phyloP scores from a whole-genome alignment of 1,140 invertebrate species.

The Apis cerana region DNA sequence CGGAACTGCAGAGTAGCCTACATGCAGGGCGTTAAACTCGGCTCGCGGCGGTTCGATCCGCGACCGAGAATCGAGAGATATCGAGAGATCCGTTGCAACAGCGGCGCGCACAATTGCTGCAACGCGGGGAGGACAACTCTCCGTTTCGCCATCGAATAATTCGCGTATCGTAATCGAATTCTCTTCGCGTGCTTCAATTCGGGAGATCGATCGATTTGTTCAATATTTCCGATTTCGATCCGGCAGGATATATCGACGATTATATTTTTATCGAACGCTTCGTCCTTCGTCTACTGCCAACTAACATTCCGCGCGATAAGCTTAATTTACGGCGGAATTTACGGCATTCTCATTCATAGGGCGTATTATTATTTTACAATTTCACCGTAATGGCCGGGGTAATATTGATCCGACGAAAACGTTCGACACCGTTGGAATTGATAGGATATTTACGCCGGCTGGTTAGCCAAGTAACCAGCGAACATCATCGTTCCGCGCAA shows the following conservation, averaged over 20 bases:
- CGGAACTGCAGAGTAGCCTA: constrained; percentile 66
- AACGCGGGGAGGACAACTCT: constrained; percentile 9
- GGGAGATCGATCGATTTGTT: not conserved
- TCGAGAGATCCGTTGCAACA: constrained; percentile 61
- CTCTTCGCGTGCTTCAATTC: too few relatives aligned
- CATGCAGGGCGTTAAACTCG: constrained; percentile 65
- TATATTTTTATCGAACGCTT: too few relatives aligned
- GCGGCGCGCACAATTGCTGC: constrained; percentile 45
- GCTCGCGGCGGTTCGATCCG: constrained; percentile 54
- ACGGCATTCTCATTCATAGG: too few relatives aligned
- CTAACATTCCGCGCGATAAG: not conserved
- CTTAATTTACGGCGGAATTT: not conserved
- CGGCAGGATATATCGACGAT: too few relatives aligned
- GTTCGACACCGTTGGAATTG: constrained; percentile 2
- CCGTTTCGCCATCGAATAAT: too few relatives aligned
- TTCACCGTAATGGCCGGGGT: not conserved
- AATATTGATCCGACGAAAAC: not conserved
- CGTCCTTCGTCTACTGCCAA: not conserved
- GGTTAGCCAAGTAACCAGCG: not conserved
- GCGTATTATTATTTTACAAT: not conserved
- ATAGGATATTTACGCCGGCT: constrained; percentile 9
- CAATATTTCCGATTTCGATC: too few relatives aligned
- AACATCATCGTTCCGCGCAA: not conserved
- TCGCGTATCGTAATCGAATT: too few relatives aligned
- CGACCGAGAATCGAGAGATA: constrained; percentile 65